Percentiles rank a stretch among this genome's conserved stretches.
Evolutionary conservation across 2,797 vertebrate genomes (phyloP).

Genomic region (Manis pentadactyla): DNA sequence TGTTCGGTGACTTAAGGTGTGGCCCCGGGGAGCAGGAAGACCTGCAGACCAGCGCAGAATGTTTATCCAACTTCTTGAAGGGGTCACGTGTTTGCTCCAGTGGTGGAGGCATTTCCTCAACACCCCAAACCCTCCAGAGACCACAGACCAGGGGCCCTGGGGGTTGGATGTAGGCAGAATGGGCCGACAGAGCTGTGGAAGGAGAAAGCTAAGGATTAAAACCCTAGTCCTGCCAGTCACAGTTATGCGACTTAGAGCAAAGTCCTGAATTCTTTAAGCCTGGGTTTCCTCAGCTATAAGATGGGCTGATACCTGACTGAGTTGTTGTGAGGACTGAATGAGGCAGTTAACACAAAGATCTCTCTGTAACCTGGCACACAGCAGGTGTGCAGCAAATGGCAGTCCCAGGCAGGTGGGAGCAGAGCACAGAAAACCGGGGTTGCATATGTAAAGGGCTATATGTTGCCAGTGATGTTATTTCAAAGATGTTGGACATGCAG

Average conservation of each 20-base stretch:
- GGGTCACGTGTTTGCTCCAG: accelerated
- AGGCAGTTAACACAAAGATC: not conserved
- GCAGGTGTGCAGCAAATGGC: not conserved
- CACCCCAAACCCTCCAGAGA: not conserved
- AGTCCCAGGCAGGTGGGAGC: not conserved
- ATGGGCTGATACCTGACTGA: not conserved
- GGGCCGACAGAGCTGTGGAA: not conserved
- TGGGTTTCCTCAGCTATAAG: slow-evolving; percentile 32
- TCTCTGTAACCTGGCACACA: not conserved
- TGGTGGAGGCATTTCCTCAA: not conserved
- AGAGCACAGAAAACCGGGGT: not conserved
- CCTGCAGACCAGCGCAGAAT: not conserved
- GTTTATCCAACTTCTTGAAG: not conserved
- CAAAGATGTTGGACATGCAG: not conserved
- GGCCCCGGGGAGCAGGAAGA: not conserved
- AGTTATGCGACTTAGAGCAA: not conserved
- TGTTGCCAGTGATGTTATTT: not conserved
- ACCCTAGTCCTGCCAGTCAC: not conserved
- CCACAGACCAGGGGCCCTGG: not conserved
- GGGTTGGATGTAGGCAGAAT: not conserved
- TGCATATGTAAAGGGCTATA: accelerated
- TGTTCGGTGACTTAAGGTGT: not conserved
- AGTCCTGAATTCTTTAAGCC: not conserved
- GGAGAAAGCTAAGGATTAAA: not conserved
- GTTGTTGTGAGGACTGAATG: not conserved